These are phyloP conservation scores for Orius insidiosus DNA, from an alignment of 1,140 invertebrate species.

Conservation along the genomic window DNA sequence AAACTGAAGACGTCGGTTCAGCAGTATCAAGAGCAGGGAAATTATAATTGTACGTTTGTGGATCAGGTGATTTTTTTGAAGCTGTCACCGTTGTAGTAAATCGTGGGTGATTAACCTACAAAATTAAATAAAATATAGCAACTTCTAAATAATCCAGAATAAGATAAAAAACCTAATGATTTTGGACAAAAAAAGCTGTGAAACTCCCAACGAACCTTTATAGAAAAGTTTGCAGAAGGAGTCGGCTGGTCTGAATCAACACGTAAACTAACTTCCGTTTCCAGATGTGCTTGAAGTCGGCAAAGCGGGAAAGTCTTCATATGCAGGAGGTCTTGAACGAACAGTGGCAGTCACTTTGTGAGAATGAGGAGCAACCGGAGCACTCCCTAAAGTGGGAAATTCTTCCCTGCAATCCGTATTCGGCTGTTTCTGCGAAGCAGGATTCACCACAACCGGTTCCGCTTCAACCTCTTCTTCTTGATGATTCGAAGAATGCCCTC, in stretches of 20 bases:
- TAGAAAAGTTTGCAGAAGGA: slow-evolving; percentile 15
- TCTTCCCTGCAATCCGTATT: slow-evolving; percentile 45
- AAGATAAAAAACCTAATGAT: too few relatives aligned
- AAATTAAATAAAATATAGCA: too few relatives aligned
- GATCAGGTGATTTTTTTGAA: slow-evolving; percentile 18
- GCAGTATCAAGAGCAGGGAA: slow-evolving; percentile 9
- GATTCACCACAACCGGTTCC: slow-evolving; percentile 1
- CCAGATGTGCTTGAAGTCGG: background rate
- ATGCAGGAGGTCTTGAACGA: slow-evolving; percentile 23
- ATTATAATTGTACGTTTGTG: slow-evolving; percentile 12
- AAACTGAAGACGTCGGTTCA: background rate
- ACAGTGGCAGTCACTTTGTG: slow-evolving; percentile 5
- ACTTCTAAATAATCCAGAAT: too few relatives aligned
- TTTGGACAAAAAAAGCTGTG: too few relatives aligned
- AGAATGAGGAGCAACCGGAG: slow-evolving; percentile 2
- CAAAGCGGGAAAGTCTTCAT: slow-evolving; percentile 48
- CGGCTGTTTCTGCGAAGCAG: slow-evolving; percentile 16
- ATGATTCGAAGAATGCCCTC: background rate
- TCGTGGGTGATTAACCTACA: slow-evolving; percentile 10
- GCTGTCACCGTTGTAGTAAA: slow-evolving; percentile 20
- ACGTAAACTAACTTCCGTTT: slow-evolving; percentile 2
- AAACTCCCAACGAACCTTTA: too few relatives aligned
- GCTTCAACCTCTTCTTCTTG: slow-evolving; percentile 4
- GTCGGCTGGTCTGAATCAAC: slow-evolving; percentile 2
- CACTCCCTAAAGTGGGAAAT: slow-evolving; percentile 40